Evolutionary conservation across 2,888 invertebrate genomes (phyloP), one percentile per base, ranked within the genome.

Genomic region (Chymomyza amoena): DNA sequence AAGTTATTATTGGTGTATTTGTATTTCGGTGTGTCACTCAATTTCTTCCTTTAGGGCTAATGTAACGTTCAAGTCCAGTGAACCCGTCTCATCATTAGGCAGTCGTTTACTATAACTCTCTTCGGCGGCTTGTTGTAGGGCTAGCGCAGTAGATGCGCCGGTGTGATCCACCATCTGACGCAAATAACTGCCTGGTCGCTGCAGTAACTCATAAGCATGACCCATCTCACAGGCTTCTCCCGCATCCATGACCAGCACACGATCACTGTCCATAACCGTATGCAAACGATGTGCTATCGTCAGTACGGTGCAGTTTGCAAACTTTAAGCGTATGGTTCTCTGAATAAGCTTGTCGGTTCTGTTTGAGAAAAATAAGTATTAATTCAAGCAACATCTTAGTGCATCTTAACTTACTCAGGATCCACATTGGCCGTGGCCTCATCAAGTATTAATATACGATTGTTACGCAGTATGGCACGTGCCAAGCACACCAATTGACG

Each of bases 391-490:
- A 32, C 32, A 32, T 7, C 9, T 7, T 7, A 32, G 32, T 32
- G 9, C 9, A 7, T 6, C 20, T 13, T 7, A 16, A 91, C 93
- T 93, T 92, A 96, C 96, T 95, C 94, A 71, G 95, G 96, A 91
- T 98, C 97, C 2, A 97, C 97, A 90, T 97, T 97, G 3, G 97
- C 97, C 0, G 97, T 97, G 39, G 97, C 97, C 92, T 98, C 98
- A 86, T 98, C 98, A 74, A 98, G 92, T 25, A 98, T 95, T 2
- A 98, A 93, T 76, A 98, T 94, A 83, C 94, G 95, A 84, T 95
- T 96, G 84, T 95, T 95, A 60, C 95, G 93, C 0, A 98, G 93
- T 74, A 98, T 95, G 0, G 97, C 97, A 36, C 94, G 93, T 77
- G 97, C 98, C 67, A 98, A 92, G 89, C 98, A 98, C 66, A 98